A percentile compares a stretch with the other conserved stretches of the same genome.
phyloP scores from a whole-genome alignment of 2,888 invertebrate genomes.

The Erebia ligea region DNA sequence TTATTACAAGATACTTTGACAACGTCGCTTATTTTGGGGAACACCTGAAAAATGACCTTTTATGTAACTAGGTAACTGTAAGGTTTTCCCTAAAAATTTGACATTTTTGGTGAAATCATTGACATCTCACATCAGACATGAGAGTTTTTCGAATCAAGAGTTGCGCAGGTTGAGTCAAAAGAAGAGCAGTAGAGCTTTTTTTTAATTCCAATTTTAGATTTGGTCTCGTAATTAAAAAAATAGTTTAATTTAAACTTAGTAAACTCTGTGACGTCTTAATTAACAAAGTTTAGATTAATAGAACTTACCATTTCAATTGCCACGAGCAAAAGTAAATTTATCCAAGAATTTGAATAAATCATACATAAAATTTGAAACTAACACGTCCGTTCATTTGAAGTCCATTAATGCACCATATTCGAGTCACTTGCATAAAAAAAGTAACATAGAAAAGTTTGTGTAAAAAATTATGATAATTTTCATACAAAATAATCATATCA shows the following conservation, averaged over 20 bases:
- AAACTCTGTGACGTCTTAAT: too few relatives aligned
- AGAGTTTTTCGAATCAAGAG: not conserved
- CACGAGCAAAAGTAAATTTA: constrained; percentile 78
- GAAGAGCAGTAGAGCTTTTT: not conserved
- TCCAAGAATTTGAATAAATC: constrained; percentile 82
- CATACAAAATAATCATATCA: constrained; percentile 6
- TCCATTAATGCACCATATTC: constrained; percentile 56
- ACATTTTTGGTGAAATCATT: too few relatives aligned
- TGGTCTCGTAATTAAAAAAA: not conserved
- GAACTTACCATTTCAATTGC: constrained; percentile 80
- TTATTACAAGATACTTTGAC: not conserved
- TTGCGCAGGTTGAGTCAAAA: not conserved
- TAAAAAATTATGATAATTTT: constrained; percentile 6
- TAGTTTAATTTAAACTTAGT: too few relatives aligned
- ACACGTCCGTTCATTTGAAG: constrained; percentile 74
- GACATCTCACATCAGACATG: too few relatives aligned
- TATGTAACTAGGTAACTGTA: too few relatives aligned
- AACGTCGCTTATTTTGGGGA: too few relatives aligned
- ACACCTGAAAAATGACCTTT: too few relatives aligned
- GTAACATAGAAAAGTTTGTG: constrained; percentile 5
- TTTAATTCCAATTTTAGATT: not conserved
- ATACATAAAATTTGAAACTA: constrained; percentile 78
- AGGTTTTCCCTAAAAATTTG: too few relatives aligned
- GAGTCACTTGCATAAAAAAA: constrained; percentile 40
- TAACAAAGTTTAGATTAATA: not conserved